A percentile compares a stretch with the other conserved stretches of the same genome.
phyloP scores from a whole-genome alignment of 1,140 invertebrate species.

The Pseudomyrmex sp. region DNA sequence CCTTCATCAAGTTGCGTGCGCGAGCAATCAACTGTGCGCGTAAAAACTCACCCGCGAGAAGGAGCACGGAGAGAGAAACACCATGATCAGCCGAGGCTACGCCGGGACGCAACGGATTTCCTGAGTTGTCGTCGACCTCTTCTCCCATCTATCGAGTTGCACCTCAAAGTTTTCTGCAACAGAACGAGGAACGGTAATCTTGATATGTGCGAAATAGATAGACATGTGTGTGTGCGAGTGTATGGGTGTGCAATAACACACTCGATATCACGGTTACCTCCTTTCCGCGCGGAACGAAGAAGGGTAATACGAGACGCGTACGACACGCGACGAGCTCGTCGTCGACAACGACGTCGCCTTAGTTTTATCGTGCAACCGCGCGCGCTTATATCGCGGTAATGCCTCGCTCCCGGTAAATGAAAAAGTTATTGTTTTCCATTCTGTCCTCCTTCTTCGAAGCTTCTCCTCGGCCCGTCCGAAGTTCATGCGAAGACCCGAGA shows the following conservation, averaged over 20 bases:
- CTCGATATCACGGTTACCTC: slow-evolving; percentile 61
- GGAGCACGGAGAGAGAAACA: background rate
- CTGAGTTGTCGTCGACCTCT: slow-evolving; percentile 17
- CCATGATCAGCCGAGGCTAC: background rate
- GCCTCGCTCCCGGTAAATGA: slow-evolving; percentile 69
- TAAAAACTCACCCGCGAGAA: slow-evolving; percentile 52
- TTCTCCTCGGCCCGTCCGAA: slow-evolving; percentile 35
- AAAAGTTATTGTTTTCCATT: slow-evolving; percentile 77
- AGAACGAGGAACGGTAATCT: slow-evolving; percentile 64
- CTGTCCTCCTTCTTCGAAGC: slow-evolving; percentile 42
- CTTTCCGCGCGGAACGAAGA: background rate
- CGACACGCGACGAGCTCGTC: slow-evolving; percentile 20
- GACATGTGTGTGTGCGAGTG: background rate
- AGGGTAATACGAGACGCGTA: slow-evolving; percentile 56
- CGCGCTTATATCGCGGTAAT: slow-evolving; percentile 71
- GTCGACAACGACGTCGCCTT: slow-evolving; percentile 56
- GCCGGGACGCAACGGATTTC: background rate
- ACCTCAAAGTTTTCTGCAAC: slow-evolving; percentile 55
- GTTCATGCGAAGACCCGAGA: slow-evolving; percentile 25
- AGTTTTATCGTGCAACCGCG: slow-evolving; percentile 68
- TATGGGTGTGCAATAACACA: slow-evolving; percentile 62
- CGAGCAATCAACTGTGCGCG: slow-evolving; percentile 15
- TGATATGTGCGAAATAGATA: slow-evolving; percentile 52
- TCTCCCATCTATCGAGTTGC: background rate
- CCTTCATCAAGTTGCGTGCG: background rate